phyloP scores from a whole-genome alignment of 2,888 invertebrate species.

The Dasysyrphus albostriatus region DNA sequence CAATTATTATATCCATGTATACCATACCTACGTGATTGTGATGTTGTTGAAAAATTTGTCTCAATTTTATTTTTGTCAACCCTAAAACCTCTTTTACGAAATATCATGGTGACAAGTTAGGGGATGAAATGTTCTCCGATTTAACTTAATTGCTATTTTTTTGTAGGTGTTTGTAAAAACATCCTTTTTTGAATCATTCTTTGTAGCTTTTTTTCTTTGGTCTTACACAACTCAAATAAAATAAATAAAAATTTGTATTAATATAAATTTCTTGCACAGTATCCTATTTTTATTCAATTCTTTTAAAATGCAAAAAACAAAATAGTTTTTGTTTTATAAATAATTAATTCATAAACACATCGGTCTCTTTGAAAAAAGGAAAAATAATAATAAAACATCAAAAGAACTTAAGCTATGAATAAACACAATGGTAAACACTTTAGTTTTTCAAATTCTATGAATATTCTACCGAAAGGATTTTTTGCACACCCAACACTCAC shows the following conservation, averaged over 20 bases:
- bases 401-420: neutral
- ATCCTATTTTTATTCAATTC: neutral
- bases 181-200: neutral
- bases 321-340: no score
- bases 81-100: neutral
- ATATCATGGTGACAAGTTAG: neutral
- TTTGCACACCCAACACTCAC: neutral
- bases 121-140: neutral
- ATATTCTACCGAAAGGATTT: neutral
- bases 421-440: neutral
- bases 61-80: neutral
- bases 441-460: neutral
- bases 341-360: neutral
- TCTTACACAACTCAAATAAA: neutral
- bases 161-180: neutral
- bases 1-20: slow-evolving; percentile 17
- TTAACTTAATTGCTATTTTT: neutral
- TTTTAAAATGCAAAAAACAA: neutral
- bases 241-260: neutral
- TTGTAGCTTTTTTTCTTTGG: no score
- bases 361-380: neutral
- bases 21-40: slow-evolving; percentile 36
- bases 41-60: neutral
- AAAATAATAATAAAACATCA: neutral
- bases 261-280: neutral